Evolutionary conservation across 2,888 invertebrate genomes (phyloP), one percentile per base, ranked within the genome.

Genomic region (Alloscopus bannaensis): DNA sequence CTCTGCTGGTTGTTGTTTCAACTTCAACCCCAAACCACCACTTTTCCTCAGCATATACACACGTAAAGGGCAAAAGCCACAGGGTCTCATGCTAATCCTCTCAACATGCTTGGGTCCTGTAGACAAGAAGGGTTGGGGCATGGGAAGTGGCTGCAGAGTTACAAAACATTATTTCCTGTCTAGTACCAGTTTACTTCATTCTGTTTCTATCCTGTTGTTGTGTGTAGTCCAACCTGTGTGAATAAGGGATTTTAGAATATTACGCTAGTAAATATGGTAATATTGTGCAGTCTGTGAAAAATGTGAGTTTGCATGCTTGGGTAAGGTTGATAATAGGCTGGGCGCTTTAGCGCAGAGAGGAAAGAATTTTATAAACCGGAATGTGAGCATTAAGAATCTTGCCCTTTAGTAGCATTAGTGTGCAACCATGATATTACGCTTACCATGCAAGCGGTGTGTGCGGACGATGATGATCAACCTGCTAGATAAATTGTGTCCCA

Each of bases 351-450:
- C 55, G 20, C 11, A 57, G 36, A 42, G 20, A 66, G 62, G 73
- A 40, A 76, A 69, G 76, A 76, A 69, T 76, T 76, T 69, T 76
- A 68, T 76, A 76, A 76, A 76, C 76, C 76, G 76, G 76, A 76
- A 68, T 69, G 65, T 26, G 24, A 60, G 59, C 59, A 60, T 57
- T 68, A 76, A 68, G 68, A 60, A 60, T 76, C 52, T 26, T 76
- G 76, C 45, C n/a, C n/a, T n/a, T n/a, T n/a, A n/a, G n/a, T n/a
- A n/a, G n/a, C n/a, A n/a, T 62, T 76, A 76, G 62, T 76, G 69
- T 69, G 45, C 47, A 31, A 62, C 60, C 31, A 52, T n/a, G 64
- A 57, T 28, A 70, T 64, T 57, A 57, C 26, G 11, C 6, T 62
- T 62, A 40, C 36, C 26, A 31, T 18, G n/a, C 62, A 62, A 40